Base-by-base conservation (phyloP, 2,113 vertebrate species). In the Psilopogon haemacephalus region DNA sequence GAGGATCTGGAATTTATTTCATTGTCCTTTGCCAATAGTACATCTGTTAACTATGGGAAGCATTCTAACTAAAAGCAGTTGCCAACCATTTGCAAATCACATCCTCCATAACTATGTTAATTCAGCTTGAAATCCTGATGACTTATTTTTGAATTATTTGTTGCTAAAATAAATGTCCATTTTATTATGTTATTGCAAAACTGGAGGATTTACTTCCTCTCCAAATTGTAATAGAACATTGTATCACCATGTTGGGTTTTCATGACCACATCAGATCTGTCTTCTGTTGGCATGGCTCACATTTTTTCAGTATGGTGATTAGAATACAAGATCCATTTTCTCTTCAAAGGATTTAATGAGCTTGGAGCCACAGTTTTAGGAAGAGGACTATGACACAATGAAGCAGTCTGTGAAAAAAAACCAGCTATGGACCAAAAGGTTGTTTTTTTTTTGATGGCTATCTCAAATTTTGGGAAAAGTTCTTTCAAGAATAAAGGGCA, bases 1-100 rank as follows among this genome's bases (percentile, higher is more conserved):
- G 48, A 60, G 30, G 77, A 86, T 90, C 80, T 86, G 80, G 76
- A 93, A 80, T 94, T 93, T 93, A 69, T 93, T 93, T 94, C 11
- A 33, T 68, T 83, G 38, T 68, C 65, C 54, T 93, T 94, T 84
- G 80, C 79, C 86, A 94, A 40, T 86, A 86, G 80, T 71, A 65
- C 18, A 88, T 92, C 69, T 6, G 0, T 72, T 92, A 84, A 95
- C 64, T 48, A 86, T 72, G 65, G 65, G 76, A 96, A 96, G 80
- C 62, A 81, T 72, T 81, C 54, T 78, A 91, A 94, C 33, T 21
- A 91, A 94, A 93, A 86, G 24, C 92, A 93, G 48, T 94, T 84
- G 88, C 48, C 83, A 81, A 27, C 4, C 27, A 71, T 32, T 93
- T 88, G 60, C 80, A 93, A 86, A 90, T 91, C 72, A 77, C 30